These are phyloP conservation scores for Bombyx huttoni DNA, from an alignment of 2,888 invertebrate genomes.

Conservation along the genomic window DNA sequence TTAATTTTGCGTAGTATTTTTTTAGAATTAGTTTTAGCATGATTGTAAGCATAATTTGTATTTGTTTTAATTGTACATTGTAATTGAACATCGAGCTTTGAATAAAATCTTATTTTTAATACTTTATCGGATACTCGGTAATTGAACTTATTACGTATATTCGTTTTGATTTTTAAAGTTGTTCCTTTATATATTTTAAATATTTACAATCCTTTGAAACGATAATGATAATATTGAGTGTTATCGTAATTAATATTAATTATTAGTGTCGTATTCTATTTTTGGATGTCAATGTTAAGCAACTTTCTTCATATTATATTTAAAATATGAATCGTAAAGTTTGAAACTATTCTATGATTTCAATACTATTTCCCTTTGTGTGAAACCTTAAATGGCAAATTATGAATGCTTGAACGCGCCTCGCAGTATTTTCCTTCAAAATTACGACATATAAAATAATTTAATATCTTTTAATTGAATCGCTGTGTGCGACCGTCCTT, in stretches of 20 bases:
- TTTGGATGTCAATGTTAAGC: conserved; percentile 65
- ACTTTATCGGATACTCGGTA: conserved; percentile 55
- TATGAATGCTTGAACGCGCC: conserved; percentile 45
- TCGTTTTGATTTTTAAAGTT: conserved; percentile 49
- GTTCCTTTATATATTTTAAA: conserved; percentile 60
- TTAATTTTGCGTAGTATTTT: conserved; percentile 48
- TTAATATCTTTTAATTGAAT: conserved; percentile 49
- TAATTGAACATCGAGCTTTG: conserved; percentile 64
- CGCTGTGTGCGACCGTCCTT: conserved; percentile 68
- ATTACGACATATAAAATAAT: conserved; percentile 49
- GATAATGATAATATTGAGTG: conserved; percentile 32
- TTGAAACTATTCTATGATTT: conserved; percentile 12
- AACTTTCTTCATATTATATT: conserved; percentile 51
- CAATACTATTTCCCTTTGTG: conserved; percentile 13
- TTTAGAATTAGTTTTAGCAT: conserved; percentile 54
- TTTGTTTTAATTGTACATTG: conserved; percentile 1
- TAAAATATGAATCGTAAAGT: conserved; percentile 35
- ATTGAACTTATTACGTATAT: conserved; percentile 33
- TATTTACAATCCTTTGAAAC: conserved; percentile 65
- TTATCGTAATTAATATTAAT: conserved; percentile 60
- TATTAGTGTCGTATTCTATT: conserved; percentile 65
- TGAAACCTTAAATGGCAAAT: conserved; percentile 19
- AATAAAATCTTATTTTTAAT: conserved; percentile 54
- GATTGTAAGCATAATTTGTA: conserved; percentile 6
- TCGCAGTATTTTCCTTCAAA: conserved; percentile 61